These are phyloP conservation scores for Macrosteles quadrilineatus DNA, from an alignment of 1,140 invertebrate species.

Conservation along the genomic window DNA sequence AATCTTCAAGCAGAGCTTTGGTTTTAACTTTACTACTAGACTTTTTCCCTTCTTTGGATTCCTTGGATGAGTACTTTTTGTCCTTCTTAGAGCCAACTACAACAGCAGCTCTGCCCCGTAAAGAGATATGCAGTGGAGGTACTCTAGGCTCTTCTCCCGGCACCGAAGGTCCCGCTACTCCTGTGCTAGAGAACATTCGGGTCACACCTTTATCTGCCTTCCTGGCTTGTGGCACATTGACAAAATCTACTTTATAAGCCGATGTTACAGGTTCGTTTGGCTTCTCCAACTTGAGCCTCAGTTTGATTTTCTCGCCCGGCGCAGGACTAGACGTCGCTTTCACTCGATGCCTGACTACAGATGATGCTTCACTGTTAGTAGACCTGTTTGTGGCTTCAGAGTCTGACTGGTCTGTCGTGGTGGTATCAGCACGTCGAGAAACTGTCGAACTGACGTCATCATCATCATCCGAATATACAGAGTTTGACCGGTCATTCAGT, in stretches of 20 bases:
- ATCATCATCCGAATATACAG: constrained; percentile 55
- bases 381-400: constrained; percentile 61
- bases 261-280: constrained; percentile 73
- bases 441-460: constrained; percentile 44
- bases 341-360: constrained; percentile 33
- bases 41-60: constrained; percentile 32
- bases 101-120: constrained; percentile 81
- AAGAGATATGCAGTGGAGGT: constrained; percentile 85
- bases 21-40: constrained; percentile 32
- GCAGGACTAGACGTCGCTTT: constrained; percentile 38
- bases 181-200: constrained; percentile 45
- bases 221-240: constrained; percentile 56
- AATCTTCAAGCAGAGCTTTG: constrained; percentile 18
- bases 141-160: constrained; percentile 66
- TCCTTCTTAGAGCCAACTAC: constrained; percentile 80
- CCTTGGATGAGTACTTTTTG: constrained; percentile 53
- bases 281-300: constrained; percentile 80
- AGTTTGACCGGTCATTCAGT: constrained; percentile 58
- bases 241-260: constrained; percentile 79
- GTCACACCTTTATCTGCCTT: constrained; percentile 55
- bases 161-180: background rate
- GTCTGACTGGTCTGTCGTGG: constrained; percentile 63
- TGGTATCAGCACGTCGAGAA: constrained; percentile 53
- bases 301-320: constrained; percentile 75
- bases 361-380: constrained; percentile 53